Base-by-base conservation (phyloP, 64 coral and sea anemone genomes). In the Montipora foliosa region DNA sequence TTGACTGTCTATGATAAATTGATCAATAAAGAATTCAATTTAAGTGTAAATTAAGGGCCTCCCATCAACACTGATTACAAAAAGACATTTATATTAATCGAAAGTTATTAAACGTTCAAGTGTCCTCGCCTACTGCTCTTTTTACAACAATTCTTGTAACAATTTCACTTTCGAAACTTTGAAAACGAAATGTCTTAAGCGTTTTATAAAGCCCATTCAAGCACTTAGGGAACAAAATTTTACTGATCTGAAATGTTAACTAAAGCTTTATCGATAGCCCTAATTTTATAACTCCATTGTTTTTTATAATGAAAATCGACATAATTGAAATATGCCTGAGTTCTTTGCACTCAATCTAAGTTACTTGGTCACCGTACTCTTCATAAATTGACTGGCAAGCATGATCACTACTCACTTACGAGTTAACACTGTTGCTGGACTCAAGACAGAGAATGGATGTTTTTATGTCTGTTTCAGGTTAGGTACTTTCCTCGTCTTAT, bases 341-440 rank as follows among this genome's bases (percentile, higher is more conserved):
- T 86, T 86, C 66, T 72, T 86, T 45, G 37, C 45, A 67, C 44
- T 52, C 46, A 70, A 1, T 86, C 62, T 86, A 3, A 86, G 82
- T 86, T 86, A 70, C 82, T 44, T 86, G 24, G 82, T 86, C 82
- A 86, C 82, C 82, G 15, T 51, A 71, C 46, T 68, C 15, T 48
- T 78, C 14, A 72, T 86, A 86, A 72, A 86, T 71, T 86, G 82
- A 13, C 49, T 70, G 82, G 14, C 70, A 69, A 69, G 15, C 22
- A 70, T 86, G 62, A 86, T 72, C 66, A 8, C 53, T 11, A 57
- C 80, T 66, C 24, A 17, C 21, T 46, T 49, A 49, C 66, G 46
- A 86, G n/a, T 9, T n/a, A 70, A 44, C 48, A 17, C 17, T 51
- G 66, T 24, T 24, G 37, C 44, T 83, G 14, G 67, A 10, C 45